Evolutionary conservation across 1,140 invertebrate species (phyloP), one percentile per base, ranked within the genome.

Genomic region (Carposina sasakii): DNA sequence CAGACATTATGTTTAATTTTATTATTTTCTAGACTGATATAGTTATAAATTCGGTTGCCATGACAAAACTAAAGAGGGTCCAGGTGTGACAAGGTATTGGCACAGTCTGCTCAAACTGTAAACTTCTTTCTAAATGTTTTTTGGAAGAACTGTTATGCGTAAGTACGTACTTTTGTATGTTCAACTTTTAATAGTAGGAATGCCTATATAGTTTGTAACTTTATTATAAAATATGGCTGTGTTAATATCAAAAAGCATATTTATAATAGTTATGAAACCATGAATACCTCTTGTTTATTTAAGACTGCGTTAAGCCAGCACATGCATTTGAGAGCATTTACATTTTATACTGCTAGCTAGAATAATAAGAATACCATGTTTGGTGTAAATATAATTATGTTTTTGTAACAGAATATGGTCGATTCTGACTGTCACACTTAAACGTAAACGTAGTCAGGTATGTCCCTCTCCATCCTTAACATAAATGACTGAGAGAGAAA

Each of bases 171-270:
- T 34, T 16, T 16, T 34, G 15, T 39, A 13, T 21, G 36, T 20
- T 39, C 2, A 39, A 39, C 20, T 39, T 10, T 8, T 3, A 33
- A n/a, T 39, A 39, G 36, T 39, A n/a, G n/a, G n/a, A n/a, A n/a
- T n/a, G 52, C 64, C 57, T 37, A 61, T 40, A 62, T 69, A 69
- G 67, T 62, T 51, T 36, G 54, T 66, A 60, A 61, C 63, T 74
- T 66, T 68, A 56, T 71, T 67, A 66, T 71, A 70, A 81, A 69
- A 76, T 69, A 79, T 79, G 79, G 79, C 79, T 83, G 79, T 83
- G 79, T 81, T 79, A 77, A 75, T 81, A 78, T 83, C 76, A 78
- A 83, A 78, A 76, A 81, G 61, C 64, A 71, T 81, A 78, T 78
- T 81, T 82, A 76, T 75, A 71, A 71, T 63, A 69, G 71, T 22